These are phyloP conservation scores for Borostomias antarcticus DNA, from an alignment of 2,797 vertebrate species.

Conservation along the genomic window DNA sequence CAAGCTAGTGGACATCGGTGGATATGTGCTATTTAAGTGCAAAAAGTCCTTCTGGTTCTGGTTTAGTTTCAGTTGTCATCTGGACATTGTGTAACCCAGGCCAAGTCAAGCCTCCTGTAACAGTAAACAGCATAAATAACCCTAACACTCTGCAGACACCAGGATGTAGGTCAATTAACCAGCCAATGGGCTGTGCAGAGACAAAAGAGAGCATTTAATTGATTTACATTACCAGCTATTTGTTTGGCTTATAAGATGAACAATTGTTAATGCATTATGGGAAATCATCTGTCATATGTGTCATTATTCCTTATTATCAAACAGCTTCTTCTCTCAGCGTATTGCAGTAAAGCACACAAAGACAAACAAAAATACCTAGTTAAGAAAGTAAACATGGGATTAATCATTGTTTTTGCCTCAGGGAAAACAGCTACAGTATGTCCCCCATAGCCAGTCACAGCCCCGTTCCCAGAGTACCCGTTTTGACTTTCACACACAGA, in stretches of 20 bases:
- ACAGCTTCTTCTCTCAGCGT: neutral
- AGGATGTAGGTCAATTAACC: constrained; percentile 29
- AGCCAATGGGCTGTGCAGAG: constrained; percentile 29
- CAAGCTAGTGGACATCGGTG: too few relatives aligned
- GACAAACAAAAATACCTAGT: constrained; percentile 44
- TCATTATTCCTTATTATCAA: neutral
- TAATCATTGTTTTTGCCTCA: constrained; percentile 47
- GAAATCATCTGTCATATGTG: constrained; percentile 6
- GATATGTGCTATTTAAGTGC: too few relatives aligned
- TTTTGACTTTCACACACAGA: neutral
- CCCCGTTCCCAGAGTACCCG: neutral
- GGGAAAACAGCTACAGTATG: neutral
- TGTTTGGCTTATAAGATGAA: constrained; percentile 10
- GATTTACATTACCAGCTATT: constrained; percentile 29
- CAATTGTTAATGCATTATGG: neutral
- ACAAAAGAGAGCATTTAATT: constrained; percentile 31
- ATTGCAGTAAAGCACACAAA: neutral
- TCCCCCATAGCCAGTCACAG: neutral
- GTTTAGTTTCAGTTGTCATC: too few relatives aligned
- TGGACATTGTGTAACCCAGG: neutral
- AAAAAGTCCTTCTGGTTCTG: too few relatives aligned
- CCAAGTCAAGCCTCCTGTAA: neutral
- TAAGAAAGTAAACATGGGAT: constrained; percentile 60
- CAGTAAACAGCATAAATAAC: constrained; percentile 23
- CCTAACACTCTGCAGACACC: constrained; percentile 10